Evolutionary conservation across 2,797 vertebrate species (phyloP), one percentile per base, ranked within the genome.

Genomic region (Numenius phaeopus): DNA sequence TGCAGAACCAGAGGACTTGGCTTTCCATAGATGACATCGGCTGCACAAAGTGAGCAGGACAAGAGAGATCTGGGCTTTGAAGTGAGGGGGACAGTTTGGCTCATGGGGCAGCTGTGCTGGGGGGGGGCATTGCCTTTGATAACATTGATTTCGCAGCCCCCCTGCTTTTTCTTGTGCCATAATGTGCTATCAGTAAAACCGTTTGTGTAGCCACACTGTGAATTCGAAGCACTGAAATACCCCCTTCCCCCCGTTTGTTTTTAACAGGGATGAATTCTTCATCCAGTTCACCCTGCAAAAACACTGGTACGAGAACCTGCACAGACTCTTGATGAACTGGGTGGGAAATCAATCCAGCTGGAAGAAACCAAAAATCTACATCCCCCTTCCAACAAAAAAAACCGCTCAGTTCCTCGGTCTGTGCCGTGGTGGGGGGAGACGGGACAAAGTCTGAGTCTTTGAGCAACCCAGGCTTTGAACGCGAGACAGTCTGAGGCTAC

Each of bases 291-390:
- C 58, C 75, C 75, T 2, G 1, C 47, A 4, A n/a, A 70, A 79
- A 59, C 27, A 5, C 44, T 82, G 4, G n/a, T 34, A 54, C 57
- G 80, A 49, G 89, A 29, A 46, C 72, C 84, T 57, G 42, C 91
- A 46, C 11, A 54, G 82, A 91, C 84, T 83, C 81, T 5, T 39
- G 42, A 15, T 61, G 84, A 91, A 92, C 82, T 13, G 4, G 87
- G 62, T 77, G 78, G 75, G 93, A 85, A 72, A 83, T 76, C 4
- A 58, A 8, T 66, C 82, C 95, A 91, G 71, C 82, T 94, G 87
- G 71, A 64, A 47, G 59, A 65, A 30, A 52, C 9, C 32, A 46
- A 30, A 86, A 54, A 27, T 40, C 57, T 30, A 49, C 69, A 67
- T 85, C 67, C 55, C 55, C 2, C 1, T 83, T 80, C 67, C 75